These are phyloP conservation scores for Drosophila nebulosa DNA, from an alignment of 1,140 invertebrate genomes.

Conservation along the genomic window DNA sequence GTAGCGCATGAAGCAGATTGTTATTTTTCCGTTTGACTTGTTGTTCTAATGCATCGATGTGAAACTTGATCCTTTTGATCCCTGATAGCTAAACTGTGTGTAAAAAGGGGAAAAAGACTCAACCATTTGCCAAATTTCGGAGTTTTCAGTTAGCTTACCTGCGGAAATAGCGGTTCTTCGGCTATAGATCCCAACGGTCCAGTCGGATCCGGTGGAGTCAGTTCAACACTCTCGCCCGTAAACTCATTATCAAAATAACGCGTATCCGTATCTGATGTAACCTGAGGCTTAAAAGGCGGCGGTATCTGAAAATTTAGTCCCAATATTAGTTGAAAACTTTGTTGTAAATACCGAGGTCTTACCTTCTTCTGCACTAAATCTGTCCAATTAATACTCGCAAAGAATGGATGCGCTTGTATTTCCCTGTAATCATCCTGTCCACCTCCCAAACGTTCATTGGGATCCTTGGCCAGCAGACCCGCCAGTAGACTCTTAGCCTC, in stretches of 20 bases:
- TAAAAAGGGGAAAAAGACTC: neutral
- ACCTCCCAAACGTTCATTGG: slow-evolving; percentile 92
- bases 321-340: neutral
- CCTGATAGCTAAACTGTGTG: slow-evolving; percentile 85
- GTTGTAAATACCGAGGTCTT: neutral
- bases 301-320: slow-evolving; percentile 84
- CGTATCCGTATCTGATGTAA: slow-evolving; percentile 97
- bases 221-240: slow-evolving; percentile 96
- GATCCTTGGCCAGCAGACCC: slow-evolving; percentile 95
- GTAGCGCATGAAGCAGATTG: no score
- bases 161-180: slow-evolving; percentile 85
- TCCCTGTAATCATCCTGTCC: slow-evolving; percentile 96
- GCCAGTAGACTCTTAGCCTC: slow-evolving; percentile 93
- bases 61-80: slow-evolving; percentile 78
- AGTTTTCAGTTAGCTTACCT: slow-evolving; percentile 41
- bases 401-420: slow-evolving; percentile 95
- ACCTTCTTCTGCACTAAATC: slow-evolving; percentile 93
- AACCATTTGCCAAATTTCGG: neutral
- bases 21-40: slow-evolving; percentile 7
- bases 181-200: slow-evolving; percentile 84
- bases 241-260: slow-evolving; percentile 99
- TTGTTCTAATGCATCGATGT: slow-evolving; percentile 81
- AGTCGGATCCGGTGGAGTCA: slow-evolving; percentile 94
- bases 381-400: slow-evolving; percentile 94
- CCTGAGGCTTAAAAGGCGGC: slow-evolving; percentile 97